phyloP scores from a whole-genome alignment of 2,113 vertebrate genomes.

The Fregata magnificens region DNA sequence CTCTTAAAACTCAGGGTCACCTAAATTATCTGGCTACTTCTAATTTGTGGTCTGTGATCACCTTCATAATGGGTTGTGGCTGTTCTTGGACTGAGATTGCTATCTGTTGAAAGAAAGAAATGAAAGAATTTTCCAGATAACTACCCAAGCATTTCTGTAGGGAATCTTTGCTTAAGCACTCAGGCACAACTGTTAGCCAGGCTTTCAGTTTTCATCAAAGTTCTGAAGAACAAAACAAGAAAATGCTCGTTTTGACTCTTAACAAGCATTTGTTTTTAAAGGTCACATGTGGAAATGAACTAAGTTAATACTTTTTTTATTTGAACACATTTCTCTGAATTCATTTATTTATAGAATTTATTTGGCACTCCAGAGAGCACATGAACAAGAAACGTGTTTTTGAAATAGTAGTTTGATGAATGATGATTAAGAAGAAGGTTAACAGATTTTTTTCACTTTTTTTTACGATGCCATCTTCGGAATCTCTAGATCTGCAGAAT shows the following conservation, averaged over 20 bases:
- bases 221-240: neutral
- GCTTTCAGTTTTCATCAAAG: neutral
- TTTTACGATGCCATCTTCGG: neutral
- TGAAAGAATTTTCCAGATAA: neutral
- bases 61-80: neutral
- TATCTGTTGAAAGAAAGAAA: neutral
- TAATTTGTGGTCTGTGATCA: neutral
- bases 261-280: neutral
- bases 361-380: neutral
- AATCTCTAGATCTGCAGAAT: neutral
- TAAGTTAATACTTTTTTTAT: neutral
- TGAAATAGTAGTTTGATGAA: neutral
- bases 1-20: neutral
- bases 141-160: neutral
- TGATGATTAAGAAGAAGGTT: neutral
- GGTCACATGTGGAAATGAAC: neutral
- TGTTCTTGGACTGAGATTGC: neutral
- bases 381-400: neutral
- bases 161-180: neutral
- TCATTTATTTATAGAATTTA: neutral
- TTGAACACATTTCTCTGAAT: neutral
- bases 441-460: neutral
- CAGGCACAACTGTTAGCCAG: neutral
- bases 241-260: neutral
- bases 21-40: neutral